Percentiles rank a stretch among this genome's conserved stretches.
These are phyloP conservation scores for Petrosia ficiformis DNA, from an alignment of 37 sponge, comb jelly and placozoan species.

Conservation along the genomic window DNA sequence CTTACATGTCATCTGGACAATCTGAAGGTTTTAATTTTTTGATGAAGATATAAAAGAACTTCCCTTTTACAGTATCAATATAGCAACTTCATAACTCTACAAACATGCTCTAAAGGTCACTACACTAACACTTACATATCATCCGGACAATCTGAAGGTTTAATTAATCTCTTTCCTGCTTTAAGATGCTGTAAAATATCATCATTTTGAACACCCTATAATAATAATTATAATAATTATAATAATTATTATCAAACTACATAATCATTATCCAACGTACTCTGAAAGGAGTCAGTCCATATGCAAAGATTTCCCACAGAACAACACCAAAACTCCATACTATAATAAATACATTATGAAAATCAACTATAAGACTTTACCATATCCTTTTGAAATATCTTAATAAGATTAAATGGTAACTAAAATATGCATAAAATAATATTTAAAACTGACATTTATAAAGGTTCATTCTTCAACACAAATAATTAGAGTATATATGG, in stretches of 20 bases:
- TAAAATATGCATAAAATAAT: too few species aligned
- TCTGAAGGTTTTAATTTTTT: constrained; percentile 23
- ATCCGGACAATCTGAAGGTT: constrained; percentile 34
- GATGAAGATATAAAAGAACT: too few species aligned
- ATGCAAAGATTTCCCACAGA: constrained; percentile 34
- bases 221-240: neutral
- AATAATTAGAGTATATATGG: too few species aligned
- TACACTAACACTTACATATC: constrained; percentile 20
- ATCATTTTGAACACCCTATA: constrained; percentile 22
- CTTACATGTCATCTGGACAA: constrained; percentile 25
- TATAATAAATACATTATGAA: too few species aligned
- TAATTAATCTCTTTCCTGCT: constrained; percentile 27
- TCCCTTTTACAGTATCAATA: neutral
- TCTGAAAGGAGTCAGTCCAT: constrained; percentile 20
- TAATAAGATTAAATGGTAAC: too few species aligned
- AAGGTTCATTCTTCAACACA: too few species aligned
- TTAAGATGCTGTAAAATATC: constrained; percentile 17
- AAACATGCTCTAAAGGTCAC: neutral
- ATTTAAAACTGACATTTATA: too few species aligned
- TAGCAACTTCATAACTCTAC: neutral
- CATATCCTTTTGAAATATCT: too few species aligned
- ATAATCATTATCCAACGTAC: too few species aligned
- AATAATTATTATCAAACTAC: neutral
- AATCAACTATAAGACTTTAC: too few species aligned
- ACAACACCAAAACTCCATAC: constrained; percentile 60